Conservation (phyloP, 2,797 vertebrate genomes). For the Sebastes itinus region DNA sequence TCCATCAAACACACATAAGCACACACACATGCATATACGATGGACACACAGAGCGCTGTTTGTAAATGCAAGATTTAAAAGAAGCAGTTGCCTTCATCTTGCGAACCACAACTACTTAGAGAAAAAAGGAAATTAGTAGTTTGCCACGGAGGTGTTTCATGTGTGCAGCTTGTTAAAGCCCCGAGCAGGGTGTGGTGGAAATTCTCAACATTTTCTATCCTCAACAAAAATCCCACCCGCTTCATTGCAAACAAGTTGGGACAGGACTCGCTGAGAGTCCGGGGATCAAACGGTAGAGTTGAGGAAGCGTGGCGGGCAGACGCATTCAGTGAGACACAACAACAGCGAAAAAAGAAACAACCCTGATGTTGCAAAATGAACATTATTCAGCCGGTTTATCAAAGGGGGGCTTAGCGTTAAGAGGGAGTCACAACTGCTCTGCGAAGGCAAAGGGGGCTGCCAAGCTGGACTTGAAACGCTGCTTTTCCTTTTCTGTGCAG, state of each 20-base stretch:
- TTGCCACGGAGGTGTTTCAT: conserved; percentile 56
- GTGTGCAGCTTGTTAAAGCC: conserved; percentile 53
- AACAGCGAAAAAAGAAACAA: not conserved
- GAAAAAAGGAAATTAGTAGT: conserved; percentile 62
- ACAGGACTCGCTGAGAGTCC: conserved; percentile 57
- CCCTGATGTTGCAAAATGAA: conserved; percentile 35
- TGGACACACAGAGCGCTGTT: conserved; percentile 14
- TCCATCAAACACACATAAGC: conserved; percentile 43
- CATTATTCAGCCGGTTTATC: conserved; percentile 46
- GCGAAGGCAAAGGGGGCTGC: conserved; percentile 27
- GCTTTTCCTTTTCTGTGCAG: conserved; percentile 26
- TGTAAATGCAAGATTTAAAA: conserved; percentile 36
- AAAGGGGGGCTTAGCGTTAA: conserved; percentile 29
- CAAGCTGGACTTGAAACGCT: conserved; percentile 9
- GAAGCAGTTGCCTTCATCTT: conserved; percentile 34
- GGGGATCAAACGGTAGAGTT: conserved; percentile 43
- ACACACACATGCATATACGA: not conserved
- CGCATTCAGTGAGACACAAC: conserved; percentile 30
- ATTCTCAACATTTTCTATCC: conserved; percentile 72
- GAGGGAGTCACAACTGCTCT: conserved; percentile 55
- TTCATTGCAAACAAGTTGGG: conserved; percentile 56
- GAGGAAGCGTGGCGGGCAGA: conserved; percentile 21
- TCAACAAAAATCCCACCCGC: conserved; percentile 30
- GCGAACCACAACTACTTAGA: conserved; percentile 38
- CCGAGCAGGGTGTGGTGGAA: conserved; percentile 59